These are phyloP conservation scores for Petrolisthes manimaculis DNA, from an alignment of 2,888 invertebrate genomes.

Conservation along the genomic window DNA sequence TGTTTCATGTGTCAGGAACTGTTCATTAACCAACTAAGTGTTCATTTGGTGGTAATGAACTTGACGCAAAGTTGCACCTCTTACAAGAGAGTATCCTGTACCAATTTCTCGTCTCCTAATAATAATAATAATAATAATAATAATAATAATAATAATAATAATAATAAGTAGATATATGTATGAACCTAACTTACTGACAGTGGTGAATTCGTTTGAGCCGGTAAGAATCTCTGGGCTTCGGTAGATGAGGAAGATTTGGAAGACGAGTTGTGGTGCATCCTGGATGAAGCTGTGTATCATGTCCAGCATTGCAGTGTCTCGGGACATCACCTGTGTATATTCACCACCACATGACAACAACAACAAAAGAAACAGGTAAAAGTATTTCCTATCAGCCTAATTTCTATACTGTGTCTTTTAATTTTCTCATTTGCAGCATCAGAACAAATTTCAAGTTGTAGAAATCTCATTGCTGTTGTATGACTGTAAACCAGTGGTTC, in stretches of 20 bases:
- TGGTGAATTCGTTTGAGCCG: slow-evolving; percentile 9
- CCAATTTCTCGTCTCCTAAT: too few species aligned
- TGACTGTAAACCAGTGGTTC: too few species aligned
- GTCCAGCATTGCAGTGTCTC: slow-evolving; percentile 68
- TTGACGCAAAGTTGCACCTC: too few species aligned
- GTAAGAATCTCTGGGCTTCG: slow-evolving; percentile 66
- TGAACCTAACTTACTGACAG: background rate
- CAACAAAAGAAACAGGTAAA: background rate
- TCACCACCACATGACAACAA: background rate
- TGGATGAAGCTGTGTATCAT: slow-evolving; percentile 68
- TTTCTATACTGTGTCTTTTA: background rate
- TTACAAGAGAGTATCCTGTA: too few species aligned
- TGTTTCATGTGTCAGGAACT: too few species aligned
- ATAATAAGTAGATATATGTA: too few species aligned
- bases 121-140: too few species aligned
- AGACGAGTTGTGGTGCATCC: slow-evolving; percentile 68
- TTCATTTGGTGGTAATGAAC: too few species aligned
- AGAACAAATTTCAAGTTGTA: background rate
- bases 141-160: too few species aligned
- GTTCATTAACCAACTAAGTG: too few species aligned
- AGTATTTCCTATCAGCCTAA: background rate
- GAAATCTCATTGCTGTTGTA: background rate
- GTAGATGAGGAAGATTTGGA: slow-evolving; percentile 68
- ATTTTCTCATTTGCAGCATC: background rate
- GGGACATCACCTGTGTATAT: slow-evolving; percentile 52